Conservation (phyloP, 1,140 invertebrate genomes). For the Drosophila saltans region DNA sequence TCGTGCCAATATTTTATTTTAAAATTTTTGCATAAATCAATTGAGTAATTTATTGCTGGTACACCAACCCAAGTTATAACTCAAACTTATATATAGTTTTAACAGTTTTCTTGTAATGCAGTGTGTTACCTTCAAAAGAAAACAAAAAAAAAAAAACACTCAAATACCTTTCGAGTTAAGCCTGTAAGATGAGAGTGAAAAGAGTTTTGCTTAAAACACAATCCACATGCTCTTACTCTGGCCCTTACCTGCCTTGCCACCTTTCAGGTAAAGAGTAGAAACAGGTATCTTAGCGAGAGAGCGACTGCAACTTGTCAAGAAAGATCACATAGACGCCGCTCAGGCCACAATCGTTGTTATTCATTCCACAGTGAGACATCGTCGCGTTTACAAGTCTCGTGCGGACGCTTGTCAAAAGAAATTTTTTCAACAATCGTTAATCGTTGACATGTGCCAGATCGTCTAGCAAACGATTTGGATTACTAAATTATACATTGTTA, state of each 20-base stretch:
- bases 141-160: background rate
- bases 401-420: conserved; percentile 26
- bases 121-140: background rate
- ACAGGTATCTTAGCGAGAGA: conserved; percentile 11
- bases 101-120: background rate
- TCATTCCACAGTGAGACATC: conserved; percentile 68
- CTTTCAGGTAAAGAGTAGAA: conserved; percentile 12
- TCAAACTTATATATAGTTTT: background rate
- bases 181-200: background rate
- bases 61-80: background rate
- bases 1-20: background rate
- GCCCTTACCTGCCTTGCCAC: background rate
- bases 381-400: conserved; percentile 60
- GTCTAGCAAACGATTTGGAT: conserved; percentile 29
- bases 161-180: background rate
- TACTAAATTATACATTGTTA: background rate
- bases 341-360: conserved; percentile 18
- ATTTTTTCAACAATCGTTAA: conserved; percentile 1
- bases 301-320: background rate
- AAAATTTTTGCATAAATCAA: conserved; percentile 3
- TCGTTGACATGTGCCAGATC: conserved; percentile 19
- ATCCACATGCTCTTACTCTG: conserved; percentile 11
- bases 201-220: background rate
- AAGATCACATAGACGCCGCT: conserved; percentile 5
- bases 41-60: background rate